Percentiles rank a stretch among this genome's conserved stretches.
phyloP scores from a whole-genome alignment of 2,797 vertebrate species.

The Xerus rutilus region DNA sequence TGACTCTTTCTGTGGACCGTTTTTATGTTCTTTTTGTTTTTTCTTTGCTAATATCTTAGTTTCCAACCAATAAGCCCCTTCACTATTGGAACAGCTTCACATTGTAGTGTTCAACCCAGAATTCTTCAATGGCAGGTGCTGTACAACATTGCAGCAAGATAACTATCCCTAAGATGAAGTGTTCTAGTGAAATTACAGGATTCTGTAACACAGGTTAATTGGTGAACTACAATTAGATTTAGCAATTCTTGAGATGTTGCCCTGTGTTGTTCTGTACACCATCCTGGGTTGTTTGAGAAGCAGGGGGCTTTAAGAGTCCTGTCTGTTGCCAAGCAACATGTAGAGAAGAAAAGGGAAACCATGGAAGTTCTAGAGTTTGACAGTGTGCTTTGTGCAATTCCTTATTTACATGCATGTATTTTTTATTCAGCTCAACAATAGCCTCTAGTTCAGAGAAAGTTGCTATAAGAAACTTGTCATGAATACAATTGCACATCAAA shows the following conservation, averaged over 20 bases:
- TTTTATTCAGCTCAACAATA: slow-evolving; percentile 44
- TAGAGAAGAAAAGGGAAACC: background rate
- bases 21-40: background rate
- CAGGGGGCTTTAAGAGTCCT: background rate
- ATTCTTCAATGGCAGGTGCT: background rate
- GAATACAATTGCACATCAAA: slow-evolving; percentile 59
- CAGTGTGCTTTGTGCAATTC: background rate
- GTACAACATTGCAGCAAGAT: background rate
- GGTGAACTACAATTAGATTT: background rate
- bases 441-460: slow-evolving; percentile 5
- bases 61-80: background rate
- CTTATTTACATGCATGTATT: background rate
- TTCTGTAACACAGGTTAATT: background rate
- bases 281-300: background rate
- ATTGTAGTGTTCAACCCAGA: background rate
- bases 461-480: slow-evolving; percentile 50
- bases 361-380: background rate
- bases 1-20: background rate
- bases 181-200: background rate
- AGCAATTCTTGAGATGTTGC: background rate
- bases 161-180: background rate
- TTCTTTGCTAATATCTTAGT: background rate
- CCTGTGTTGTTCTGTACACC: background rate
- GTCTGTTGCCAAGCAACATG: background rate
- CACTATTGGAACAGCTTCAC: background rate